These are phyloP conservation scores for Cyanistes caeruleus DNA, from an alignment of 2,113 vertebrate genomes.

Conservation along the genomic window DNA sequence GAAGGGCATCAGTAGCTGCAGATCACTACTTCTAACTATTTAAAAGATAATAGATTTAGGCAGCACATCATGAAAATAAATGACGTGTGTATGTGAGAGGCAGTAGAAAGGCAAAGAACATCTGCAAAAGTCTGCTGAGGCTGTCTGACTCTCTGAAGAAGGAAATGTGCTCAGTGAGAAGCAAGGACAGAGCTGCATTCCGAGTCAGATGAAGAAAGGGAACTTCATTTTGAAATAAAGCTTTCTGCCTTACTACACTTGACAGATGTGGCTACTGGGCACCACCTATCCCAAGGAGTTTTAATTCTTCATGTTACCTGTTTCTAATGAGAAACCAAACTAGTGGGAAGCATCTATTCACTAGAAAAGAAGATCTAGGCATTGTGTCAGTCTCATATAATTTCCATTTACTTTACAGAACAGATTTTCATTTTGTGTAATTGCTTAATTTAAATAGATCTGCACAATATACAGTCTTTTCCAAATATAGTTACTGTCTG, in stretches of 20 bases:
- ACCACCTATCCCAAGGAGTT: neutral
- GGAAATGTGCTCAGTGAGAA: neutral
- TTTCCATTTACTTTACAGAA: neutral
- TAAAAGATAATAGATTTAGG: neutral
- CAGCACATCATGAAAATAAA: neutral
- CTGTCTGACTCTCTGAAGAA: neutral
- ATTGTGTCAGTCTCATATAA: neutral
- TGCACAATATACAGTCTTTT: neutral
- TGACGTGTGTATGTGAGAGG: neutral
- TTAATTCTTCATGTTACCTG: neutral
- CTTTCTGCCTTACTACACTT: neutral
- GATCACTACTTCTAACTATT: neutral
- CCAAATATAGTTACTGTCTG: constrained; percentile 29
- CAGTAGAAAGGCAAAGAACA: neutral
- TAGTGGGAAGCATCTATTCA: neutral
- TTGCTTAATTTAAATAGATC: neutral
- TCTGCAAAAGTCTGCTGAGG: neutral
- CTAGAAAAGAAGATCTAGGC: neutral
- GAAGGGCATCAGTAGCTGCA: neutral
- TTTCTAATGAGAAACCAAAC: neutral
- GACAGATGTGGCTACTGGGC: neutral
- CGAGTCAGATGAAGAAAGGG: neutral
- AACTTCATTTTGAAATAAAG: neutral
- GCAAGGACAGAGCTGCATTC: neutral
- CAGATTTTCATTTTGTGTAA: neutral